phyloP scores from a whole-genome alignment of 1,140 invertebrate genomes.

The Dendroctonus ponderosae region DNA sequence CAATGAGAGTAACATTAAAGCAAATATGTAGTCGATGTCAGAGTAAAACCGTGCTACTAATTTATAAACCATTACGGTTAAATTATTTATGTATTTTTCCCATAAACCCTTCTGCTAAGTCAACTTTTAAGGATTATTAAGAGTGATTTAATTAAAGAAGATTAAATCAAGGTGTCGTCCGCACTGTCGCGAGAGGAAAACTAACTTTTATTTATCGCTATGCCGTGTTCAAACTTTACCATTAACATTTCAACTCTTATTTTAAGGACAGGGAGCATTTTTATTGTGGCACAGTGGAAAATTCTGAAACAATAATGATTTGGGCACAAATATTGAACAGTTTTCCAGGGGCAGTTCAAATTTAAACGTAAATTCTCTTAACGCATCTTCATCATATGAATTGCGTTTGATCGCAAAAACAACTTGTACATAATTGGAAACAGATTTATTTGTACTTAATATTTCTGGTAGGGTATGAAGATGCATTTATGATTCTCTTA shows the following conservation, averaged over 20 bases:
- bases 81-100: neutral
- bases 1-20: neutral
- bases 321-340: too few species aligned
- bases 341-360: too few species aligned
- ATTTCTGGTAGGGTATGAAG: too few species aligned
- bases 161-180: conserved; percentile 16
- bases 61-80: conserved; percentile 2
- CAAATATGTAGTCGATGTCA: too few species aligned
- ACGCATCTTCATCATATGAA: too few species aligned
- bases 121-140: conserved; percentile 16
- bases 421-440: too few species aligned
- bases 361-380: too few species aligned
- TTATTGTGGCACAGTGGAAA: too few species aligned
- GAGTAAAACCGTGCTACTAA: neutral
- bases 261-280: neutral
- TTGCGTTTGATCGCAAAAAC: too few species aligned
- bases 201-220: conserved; percentile 4
- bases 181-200: neutral
- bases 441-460: too few species aligned
- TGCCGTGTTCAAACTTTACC: conserved; percentile 9
- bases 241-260: conserved; percentile 1
- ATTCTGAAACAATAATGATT: too few species aligned
- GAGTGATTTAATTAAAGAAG: conserved; percentile 22
- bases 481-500: too few species aligned
- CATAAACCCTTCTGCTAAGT: conserved; percentile 4